These are phyloP conservation scores for Lymantria monacha DNA, from an alignment of 2,888 invertebrate genomes.

Conservation along the genomic window DNA sequence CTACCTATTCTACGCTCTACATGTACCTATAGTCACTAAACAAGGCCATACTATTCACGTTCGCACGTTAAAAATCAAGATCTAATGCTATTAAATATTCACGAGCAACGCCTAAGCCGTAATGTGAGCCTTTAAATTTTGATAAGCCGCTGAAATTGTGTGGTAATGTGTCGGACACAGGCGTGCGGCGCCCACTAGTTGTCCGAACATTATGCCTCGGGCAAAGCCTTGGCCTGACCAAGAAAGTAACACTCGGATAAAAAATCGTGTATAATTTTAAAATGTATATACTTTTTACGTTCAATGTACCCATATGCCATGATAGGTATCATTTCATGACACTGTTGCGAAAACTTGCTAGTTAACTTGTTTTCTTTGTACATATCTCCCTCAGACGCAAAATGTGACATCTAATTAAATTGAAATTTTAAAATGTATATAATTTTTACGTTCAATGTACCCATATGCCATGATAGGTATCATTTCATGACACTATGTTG, in stretches of 20 bases:
- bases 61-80: constrained; percentile 1
- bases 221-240: constrained; percentile 17
- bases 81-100: constrained; percentile 22
- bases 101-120: constrained; percentile 25
- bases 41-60: neutral
- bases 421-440: neutral
- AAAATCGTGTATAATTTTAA: neutral
- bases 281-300: too few species aligned
- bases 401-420: too few species aligned
- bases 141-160: constrained; percentile 69
- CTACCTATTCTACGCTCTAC: too few species aligned
- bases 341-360: neutral
- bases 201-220: constrained; percentile 42
- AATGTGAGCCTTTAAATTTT: constrained; percentile 51
- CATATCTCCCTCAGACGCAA: too few species aligned
- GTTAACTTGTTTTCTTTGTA: too few species aligned
- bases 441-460: too few species aligned
- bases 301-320: too few species aligned
- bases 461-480: neutral
- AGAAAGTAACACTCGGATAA: constrained; percentile 17
- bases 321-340: neutral
- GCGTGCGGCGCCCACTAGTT: constrained; percentile 47
- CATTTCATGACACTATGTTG: neutral
- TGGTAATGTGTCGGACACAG: constrained; percentile 69
- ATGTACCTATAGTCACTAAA: neutral